phyloP scores from a whole-genome alignment of 2,113 vertebrate genomes.

The Empidonax alnorum region DNA sequence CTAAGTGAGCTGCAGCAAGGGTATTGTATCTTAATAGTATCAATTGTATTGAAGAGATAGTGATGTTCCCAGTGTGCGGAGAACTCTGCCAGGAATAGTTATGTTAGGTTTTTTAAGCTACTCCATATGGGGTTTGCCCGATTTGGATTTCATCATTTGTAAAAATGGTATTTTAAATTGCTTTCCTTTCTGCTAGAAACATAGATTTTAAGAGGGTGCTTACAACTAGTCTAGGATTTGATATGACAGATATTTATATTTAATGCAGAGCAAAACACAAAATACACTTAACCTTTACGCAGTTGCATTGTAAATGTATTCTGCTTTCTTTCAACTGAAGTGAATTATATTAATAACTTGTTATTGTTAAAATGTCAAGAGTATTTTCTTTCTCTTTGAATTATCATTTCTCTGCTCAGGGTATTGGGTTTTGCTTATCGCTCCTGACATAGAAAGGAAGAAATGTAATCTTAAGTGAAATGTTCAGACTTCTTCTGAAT shows the following conservation, averaged over 20 bases:
- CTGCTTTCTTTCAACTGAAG: constrained; percentile 58
- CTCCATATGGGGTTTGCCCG: not conserved
- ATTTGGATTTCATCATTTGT: constrained; percentile 45
- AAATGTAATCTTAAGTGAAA: constrained; percentile 67
- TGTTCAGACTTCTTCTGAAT: constrained; percentile 52
- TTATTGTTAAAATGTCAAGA: constrained; percentile 78
- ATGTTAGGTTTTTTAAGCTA: not conserved
- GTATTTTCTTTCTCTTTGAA: constrained; percentile 73
- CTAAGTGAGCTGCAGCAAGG: not conserved
- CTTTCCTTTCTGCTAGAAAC: constrained; percentile 50
- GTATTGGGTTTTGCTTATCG: constrained; percentile 67
- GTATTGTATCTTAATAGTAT: not conserved
- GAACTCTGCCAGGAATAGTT: not conserved
- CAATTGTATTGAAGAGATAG: not conserved
- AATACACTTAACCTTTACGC: constrained; percentile 71
- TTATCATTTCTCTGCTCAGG: constrained; percentile 68
- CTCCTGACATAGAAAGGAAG: constrained; percentile 60
- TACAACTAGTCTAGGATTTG: constrained; percentile 47
- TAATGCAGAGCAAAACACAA: constrained; percentile 72
- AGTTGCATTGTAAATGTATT: constrained; percentile 65
- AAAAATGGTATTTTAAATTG: constrained; percentile 48
- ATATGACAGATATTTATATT: constrained; percentile 69
- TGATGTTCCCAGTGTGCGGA: not conserved
- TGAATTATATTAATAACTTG: constrained; percentile 76
- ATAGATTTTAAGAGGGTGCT: constrained; percentile 40